A percentile compares a stretch with the other conserved stretches of the same genome.
These are phyloP conservation scores for Hydropsyche tenuis DNA, from an alignment of 1,140 invertebrate species.

Conservation along the genomic window DNA sequence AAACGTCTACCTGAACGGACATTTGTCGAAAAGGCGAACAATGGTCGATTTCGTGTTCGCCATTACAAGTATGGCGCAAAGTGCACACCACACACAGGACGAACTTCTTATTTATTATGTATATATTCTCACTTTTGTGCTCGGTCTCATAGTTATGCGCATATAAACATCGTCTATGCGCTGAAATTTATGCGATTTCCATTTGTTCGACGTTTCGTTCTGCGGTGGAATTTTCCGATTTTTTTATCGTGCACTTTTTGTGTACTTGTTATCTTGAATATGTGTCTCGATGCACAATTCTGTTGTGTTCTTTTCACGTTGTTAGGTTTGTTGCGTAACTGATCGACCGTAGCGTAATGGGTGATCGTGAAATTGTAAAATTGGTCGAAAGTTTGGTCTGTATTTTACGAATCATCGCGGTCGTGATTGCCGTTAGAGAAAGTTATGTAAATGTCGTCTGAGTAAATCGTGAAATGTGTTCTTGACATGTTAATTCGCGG, in stretches of 20 bases:
- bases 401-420: too few species aligned
- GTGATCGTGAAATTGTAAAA: too few species aligned
- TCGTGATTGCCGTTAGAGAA: too few species aligned
- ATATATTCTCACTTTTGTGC: slow-evolving; percentile 13
- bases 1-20: too few species aligned
- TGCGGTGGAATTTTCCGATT: neutral
- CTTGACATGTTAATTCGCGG: too few species aligned
- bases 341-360: too few species aligned
- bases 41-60: slow-evolving; percentile 18
- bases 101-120: slow-evolving; percentile 5
- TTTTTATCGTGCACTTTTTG: neutral
- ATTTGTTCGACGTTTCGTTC: neutral
- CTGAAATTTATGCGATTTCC: slow-evolving; percentile 21
- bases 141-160: slow-evolving; percentile 13
- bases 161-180: slow-evolving; percentile 10
- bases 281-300: too few species aligned
- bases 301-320: too few species aligned
- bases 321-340: too few species aligned
- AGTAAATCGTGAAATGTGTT: too few species aligned
- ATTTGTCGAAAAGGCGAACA: neutral
- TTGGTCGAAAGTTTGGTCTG: too few species aligned
- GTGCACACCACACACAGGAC: neutral
- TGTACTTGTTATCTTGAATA: neutral
- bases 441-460: too few species aligned
- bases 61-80: slow-evolving; percentile 3